A percentile compares a stretch with the other conserved stretches of the same genome.
Conservation (phyloP, 2,113 vertebrate species). For the Ptyas mucosa region DNA sequence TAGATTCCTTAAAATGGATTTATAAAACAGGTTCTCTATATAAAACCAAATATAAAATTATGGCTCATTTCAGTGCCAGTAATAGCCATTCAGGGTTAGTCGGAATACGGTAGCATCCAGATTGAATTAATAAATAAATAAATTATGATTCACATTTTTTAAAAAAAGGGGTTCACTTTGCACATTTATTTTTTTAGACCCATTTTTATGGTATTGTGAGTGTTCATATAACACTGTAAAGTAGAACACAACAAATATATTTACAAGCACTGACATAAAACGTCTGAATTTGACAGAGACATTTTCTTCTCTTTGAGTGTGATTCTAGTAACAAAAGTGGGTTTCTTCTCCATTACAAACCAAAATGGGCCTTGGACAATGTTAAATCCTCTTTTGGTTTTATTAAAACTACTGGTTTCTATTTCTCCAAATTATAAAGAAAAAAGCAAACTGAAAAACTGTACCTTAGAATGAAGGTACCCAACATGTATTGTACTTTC, state of each 20-base stretch:
- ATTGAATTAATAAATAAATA: background rate
- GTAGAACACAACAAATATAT: background rate
- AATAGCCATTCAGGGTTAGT: background rate
- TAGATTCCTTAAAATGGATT: constrained; percentile 8
- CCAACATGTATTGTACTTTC: background rate
- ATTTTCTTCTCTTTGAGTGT: background rate
- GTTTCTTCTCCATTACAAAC: background rate
- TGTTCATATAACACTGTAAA: background rate
- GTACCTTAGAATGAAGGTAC: background rate
- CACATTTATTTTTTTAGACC: background rate
- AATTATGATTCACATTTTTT: background rate
- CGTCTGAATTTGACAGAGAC: background rate
- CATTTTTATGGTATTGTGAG: background rate
- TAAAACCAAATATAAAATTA: constrained; percentile 20
- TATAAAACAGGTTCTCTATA: constrained; percentile 38
- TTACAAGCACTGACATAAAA: background rate
- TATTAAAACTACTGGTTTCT: background rate
- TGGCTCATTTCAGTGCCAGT: constrained; percentile 13
- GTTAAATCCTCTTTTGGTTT: background rate
- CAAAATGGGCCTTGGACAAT: background rate
- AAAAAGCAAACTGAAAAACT: background rate
- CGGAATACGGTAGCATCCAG: background rate
- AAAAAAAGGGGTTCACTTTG: background rate
- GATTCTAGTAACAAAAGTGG: background rate
- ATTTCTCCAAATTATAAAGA: background rate